phyloP scores from a whole-genome alignment of 30 jellyfish, hydroid and myxozoan genomes.

The Hydractinia symbiolongicarpus region DNA sequence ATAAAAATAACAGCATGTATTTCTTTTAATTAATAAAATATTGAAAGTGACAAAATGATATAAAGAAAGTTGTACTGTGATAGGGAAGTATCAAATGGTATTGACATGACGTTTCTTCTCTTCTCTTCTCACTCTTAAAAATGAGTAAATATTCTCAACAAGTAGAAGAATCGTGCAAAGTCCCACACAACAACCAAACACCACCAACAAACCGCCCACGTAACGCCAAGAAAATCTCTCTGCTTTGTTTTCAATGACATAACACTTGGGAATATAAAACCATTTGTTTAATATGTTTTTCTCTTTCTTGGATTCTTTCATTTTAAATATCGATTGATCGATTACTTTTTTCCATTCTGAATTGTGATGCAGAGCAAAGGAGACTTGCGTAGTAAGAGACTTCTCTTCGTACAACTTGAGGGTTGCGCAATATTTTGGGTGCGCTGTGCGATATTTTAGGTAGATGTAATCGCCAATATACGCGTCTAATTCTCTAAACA shows the following conservation, averaged over 20 bases:
- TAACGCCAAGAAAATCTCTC: conserved; percentile 11
- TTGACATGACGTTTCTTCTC: not conserved
- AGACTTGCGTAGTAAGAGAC: not conserved
- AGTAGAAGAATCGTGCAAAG: not conserved
- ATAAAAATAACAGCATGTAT: not conserved
- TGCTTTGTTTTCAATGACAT: not conserved
- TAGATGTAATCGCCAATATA: conserved; percentile 4
- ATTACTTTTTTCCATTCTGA: not conserved
- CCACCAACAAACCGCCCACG: not conserved
- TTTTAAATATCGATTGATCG: not conserved
- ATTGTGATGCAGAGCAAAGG: not conserved
- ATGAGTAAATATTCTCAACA: not conserved
- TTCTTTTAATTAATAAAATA: not conserved
- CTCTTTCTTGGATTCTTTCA: not conserved
- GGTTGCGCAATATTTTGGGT: not conserved
- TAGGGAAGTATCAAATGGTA: not conserved
- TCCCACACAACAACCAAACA: not conserved
- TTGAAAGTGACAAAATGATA: no score
- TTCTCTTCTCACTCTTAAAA: not conserved
- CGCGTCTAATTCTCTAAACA: not conserved
- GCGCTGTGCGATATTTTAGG: not conserved
- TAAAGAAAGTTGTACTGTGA: no score
- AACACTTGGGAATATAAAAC: not conserved
- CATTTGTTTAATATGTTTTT: not conserved
- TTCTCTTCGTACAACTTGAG: not conserved